phyloP scores from a whole-genome alignment of 2,797 vertebrate genomes.

The Poeciliopsis gracilis region DNA sequence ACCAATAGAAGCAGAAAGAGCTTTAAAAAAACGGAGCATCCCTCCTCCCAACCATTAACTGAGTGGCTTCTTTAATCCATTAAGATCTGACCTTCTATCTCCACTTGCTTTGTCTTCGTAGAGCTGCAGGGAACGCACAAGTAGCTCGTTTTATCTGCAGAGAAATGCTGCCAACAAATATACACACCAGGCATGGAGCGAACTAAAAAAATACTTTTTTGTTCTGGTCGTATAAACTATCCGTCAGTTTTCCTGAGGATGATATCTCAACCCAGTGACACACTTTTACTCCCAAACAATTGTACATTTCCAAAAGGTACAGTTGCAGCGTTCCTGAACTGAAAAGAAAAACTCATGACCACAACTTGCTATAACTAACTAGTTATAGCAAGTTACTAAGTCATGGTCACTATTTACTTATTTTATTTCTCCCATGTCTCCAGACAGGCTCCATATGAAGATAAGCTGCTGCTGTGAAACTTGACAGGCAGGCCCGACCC shows the following conservation, averaged over 20 bases:
- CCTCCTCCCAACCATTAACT: constrained; percentile 33
- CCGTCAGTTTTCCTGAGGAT: neutral
- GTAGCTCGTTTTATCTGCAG: constrained; percentile 15
- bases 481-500: constrained; percentile 51
- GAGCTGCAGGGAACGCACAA: constrained; percentile 37
- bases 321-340: constrained; percentile 12
- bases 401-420: too few species aligned
- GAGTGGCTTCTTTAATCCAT: constrained; percentile 51
- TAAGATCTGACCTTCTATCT: constrained; percentile 64
- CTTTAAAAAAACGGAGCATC: constrained; percentile 18
- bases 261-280: constrained; percentile 1
- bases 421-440: too few species aligned
- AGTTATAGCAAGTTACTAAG: too few species aligned
- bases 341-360: neutral
- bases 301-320: constrained; percentile 7
- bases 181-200: constrained; percentile 11
- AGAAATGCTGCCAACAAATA: constrained; percentile 20
- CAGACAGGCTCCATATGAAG: constrained; percentile 1
- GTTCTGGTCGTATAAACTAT: constrained; percentile 1
- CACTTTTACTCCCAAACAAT: constrained; percentile 14
- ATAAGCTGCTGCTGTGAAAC: constrained; percentile 56
- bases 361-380: too few species aligned
- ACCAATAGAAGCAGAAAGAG: constrained; percentile 54
- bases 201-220: constrained; percentile 6
- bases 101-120: constrained; percentile 61